Evolutionary conservation across 2,888 invertebrate genomes (phyloP), one percentile per base, ranked within the genome.

Genomic region (Acrobeloides nanus): DNA sequence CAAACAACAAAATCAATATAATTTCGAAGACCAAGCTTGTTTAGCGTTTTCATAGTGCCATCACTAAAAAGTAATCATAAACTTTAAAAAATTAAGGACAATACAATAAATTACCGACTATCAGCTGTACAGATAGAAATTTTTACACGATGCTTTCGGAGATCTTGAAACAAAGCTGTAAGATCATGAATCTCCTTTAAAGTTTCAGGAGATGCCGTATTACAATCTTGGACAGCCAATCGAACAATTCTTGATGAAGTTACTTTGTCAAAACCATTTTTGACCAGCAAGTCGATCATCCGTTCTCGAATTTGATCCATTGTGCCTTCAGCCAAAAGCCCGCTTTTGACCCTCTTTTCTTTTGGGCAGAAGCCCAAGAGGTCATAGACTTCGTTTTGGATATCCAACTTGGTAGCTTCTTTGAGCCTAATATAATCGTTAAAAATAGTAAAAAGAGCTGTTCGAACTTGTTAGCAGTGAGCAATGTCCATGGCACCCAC

Each of bases 41-140:
- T 48, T 38, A 70, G 46, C 26, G 63, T 57, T 8, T 46, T 51
- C 37, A 66, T 42, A 10, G 70, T 69, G 29, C 66, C 68, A 35
- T 55, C 53, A 29, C 68, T 66, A 41, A 12, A 64, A 48, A 27
- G 0, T 15, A 24, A 3, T 8, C 10, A 40, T 10, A 20, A 17
- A 35, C 35, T 35, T 21, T 10, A 32, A 17, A 17, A 24, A 32
- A 1, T 23, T n/a, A 25, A n/a, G 7, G 18, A 40, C 21, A 18
- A n/a, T n/a, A n/a, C n/a, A n/a, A 18, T 20, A 17, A 39, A 49
- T 21, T 34, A 66, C 66, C 69, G 57, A 48, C 73, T 74, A 57
- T 77, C 77, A 17, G 76, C 72, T 0, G 77, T 77, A 48, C 76
- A 77, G 18, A 77, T 66, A 25, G 77, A 77, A 27, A 78, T 73